phyloP scores from a whole-genome alignment of 2,113 vertebrate species.

The Semnornis frantzii region DNA sequence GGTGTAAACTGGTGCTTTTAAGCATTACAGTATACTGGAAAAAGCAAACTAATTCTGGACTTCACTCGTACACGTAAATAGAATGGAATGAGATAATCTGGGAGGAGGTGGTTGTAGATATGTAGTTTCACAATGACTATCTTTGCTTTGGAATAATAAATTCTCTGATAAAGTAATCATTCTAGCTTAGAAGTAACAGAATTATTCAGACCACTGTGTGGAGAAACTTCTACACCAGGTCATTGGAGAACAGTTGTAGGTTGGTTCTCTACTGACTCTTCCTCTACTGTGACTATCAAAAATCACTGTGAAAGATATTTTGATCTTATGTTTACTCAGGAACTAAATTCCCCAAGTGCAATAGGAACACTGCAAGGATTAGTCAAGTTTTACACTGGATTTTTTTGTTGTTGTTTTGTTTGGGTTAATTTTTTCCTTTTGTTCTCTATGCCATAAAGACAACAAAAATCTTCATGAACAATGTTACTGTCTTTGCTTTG shows the following conservation, averaged over 20 bases:
- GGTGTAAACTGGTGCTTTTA: neutral
- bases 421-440: too few relatives aligned
- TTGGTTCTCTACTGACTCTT: neutral
- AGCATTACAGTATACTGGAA: neutral
- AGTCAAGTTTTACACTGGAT: neutral
- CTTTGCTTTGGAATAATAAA: neutral
- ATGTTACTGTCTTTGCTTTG: neutral
- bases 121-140: neutral
- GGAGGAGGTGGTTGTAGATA: neutral
- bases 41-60: neutral
- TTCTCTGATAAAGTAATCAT: neutral
- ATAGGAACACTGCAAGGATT: neutral
- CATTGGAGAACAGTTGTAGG: neutral
- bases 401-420: too few relatives aligned
- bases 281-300: neutral
- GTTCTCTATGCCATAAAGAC: neutral
- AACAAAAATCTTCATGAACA: neutral
- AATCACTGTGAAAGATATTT: neutral
- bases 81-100: neutral
- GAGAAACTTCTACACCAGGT: neutral
- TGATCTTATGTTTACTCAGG: neutral
- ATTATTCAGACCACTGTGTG: neutral
- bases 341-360: neutral
- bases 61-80: neutral
- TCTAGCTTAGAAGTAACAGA: neutral